Base-by-base conservation (phyloP, 2,888 invertebrate species). In the Synanthedon andrenaeformis region DNA sequence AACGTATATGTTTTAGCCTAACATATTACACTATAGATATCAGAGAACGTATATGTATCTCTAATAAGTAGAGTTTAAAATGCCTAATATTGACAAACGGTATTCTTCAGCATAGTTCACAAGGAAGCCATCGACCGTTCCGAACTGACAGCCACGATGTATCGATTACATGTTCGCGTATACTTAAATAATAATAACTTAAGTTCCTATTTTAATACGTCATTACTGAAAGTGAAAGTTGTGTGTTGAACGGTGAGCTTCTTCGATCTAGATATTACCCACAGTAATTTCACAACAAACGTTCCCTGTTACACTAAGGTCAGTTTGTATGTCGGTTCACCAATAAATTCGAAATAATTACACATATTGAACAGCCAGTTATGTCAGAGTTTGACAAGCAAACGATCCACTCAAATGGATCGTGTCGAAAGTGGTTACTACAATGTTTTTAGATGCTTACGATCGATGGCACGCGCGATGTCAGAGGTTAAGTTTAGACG, bases 401-500 rank as follows among this genome's bases (percentile, higher is more conserved):
- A 49, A 49, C 49, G 49, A 49, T 49, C 49, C 23, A 23, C 23
- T 49, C 23, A 12, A 49, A 14, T 51, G 45, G 52, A 51, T 49
- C 51, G 53, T 57, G 61, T 64, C 55, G 63, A 65, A 67, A 65
- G 62, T 62, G 53, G 59, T 64, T 63, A 60, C 59, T 61, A 55
- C 62, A 61, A 61, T 63, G 58, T 56, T 51, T 59, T 52, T 55
- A 58, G 53, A 53, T 49, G 54, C 51, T 52, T 52, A 48, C 53
- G 41, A 13, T 41, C 53, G 41, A 13, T 41, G 57, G 58, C 65
- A 58, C 62, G 62, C 57, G 59, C 59, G 19, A 53, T 61, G 68
- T 67, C 70, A 69, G 55, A 66, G 69, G 69, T 70, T 60, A 69
- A 60, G 10, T 48, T 53, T 48, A 52, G 53, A 57, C 53, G 62